phyloP scores from a whole-genome alignment of 2,113 vertebrate species.

The Anser cygnoides region DNA sequence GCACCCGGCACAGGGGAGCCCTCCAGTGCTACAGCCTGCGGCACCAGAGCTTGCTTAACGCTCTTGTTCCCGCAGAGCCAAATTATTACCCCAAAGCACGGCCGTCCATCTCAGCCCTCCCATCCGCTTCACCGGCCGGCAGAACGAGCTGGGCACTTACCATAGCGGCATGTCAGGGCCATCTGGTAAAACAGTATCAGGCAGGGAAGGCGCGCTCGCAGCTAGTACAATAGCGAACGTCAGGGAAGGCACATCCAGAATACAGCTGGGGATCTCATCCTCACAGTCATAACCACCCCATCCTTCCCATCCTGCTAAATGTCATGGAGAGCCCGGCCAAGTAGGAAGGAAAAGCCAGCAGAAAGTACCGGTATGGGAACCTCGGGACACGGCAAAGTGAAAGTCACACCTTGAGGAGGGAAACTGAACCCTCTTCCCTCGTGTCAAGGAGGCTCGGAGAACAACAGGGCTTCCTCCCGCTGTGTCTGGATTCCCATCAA shows the following conservation, averaged over 20 bases:
- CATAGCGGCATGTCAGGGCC: neutral
- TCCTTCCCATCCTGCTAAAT: neutral
- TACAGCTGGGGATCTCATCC: constrained; percentile 12
- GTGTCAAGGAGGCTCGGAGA: neutral
- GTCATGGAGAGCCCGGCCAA: neutral
- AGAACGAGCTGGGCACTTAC: constrained; percentile 17
- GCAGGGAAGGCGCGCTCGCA: neutral
- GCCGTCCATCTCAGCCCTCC: neutral
- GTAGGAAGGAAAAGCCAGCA: neutral
- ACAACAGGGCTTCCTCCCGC: constrained; percentile 16
- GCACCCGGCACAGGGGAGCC: neutral
- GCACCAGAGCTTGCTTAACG: neutral
- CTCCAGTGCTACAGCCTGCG: neutral
- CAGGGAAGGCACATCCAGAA: neutral
- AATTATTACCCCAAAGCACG: neutral
- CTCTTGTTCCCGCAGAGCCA: neutral
- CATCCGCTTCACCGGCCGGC: neutral
- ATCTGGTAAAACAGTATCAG: rapidly evolving
- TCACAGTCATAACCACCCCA: neutral
- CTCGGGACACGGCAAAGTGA: neutral
- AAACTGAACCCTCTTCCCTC: constrained; percentile 1
- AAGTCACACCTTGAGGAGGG: constrained; percentile 28
- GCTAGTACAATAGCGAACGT: rapidly evolving
- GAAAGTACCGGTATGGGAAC: neutral
- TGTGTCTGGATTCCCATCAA: constrained; percentile 17